Evolutionary conservation across 1,140 invertebrate genomes (phyloP), one percentile per base, ranked within the genome.

Genomic region (Glossosoma conforme): DNA sequence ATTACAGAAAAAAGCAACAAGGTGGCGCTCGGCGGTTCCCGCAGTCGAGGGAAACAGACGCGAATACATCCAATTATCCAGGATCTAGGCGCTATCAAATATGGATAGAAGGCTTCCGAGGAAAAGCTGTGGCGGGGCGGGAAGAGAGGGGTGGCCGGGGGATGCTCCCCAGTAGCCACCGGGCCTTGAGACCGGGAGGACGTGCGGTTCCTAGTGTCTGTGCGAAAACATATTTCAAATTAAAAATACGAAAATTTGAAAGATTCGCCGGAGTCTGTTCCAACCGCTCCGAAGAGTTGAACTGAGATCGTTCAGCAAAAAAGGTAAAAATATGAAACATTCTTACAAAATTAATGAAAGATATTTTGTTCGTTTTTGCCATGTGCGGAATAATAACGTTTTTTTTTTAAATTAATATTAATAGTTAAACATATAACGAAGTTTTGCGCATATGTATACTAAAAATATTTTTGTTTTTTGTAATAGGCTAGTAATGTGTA

Each of bases 61-160:
- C 13, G 36, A 19, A 38, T 33, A 33, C 36, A 38, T 38, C 36
- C 36, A 38, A n/a, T 38, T 38, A 38, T 38, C 36, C 36, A 38
- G 36, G 36, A 38, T 38, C 36, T 38, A 38, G 36, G 36, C 36
- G 36, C 36, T 38, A 38, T 38, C 36, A 38, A 38, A 38, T 38
- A 38, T 38, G 36, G 36, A 38, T 38, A 38, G 36, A 19, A 38
- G 8, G 18, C 36, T 38, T 38, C 36, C 19, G 20, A 17, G 36
- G 36, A 38, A 38, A 38, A 15, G 40, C 4, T n/a, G 10, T 11
- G 44, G 44, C 14, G 13, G 13, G 22, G 11, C 15, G 22, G 25
- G 20, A 47, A 37, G 28, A n/a, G 45, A 47, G 17, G 20, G n/a
- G 17, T 13, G 14, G 18, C 21, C 11, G 20, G 18, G 45, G 33